A percentile compares a stretch with the other conserved stretches of the same genome.
Evolutionary conservation across 2,888 invertebrate species (phyloP).

Genomic region (Lycaena phlaeas): DNA sequence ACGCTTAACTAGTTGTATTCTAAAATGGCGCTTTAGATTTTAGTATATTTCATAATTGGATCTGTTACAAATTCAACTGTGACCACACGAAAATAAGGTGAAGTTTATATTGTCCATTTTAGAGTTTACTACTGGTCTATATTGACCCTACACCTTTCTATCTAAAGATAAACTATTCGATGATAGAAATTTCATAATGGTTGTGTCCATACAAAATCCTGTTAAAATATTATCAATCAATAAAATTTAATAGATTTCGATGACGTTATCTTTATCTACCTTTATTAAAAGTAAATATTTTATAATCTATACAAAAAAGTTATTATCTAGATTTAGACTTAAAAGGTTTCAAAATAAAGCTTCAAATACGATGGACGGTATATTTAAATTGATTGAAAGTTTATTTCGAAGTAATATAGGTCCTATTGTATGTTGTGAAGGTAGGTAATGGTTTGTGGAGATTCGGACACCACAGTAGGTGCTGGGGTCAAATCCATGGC

Average conservation of each 20-base stretch:
- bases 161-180: no score
- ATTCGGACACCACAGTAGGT: slow-evolving; percentile 2
- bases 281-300: slow-evolving; percentile 1
- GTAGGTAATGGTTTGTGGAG: background rate
- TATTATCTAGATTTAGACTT: background rate
- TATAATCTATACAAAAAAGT: background rate
- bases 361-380: background rate
- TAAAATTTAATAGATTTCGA: background rate
- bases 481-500: slow-evolving; percentile 20
- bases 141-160: no score
- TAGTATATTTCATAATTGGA: no score
- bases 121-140: no score
- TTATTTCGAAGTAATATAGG: background rate
- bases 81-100: no score
- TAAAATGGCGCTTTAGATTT: no score
- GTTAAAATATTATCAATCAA: background rate
- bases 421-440: background rate
- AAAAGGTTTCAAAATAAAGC: background rate
- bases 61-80: no score
- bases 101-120: no score
- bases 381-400: background rate
- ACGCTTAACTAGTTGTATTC: no score
- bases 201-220: background rate
- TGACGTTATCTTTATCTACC: slow-evolving; percentile 4
- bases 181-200: no score